Evolutionary conservation across 2,113 vertebrate genomes (phyloP).

Genomic region (Zapus hudsonius): DNA sequence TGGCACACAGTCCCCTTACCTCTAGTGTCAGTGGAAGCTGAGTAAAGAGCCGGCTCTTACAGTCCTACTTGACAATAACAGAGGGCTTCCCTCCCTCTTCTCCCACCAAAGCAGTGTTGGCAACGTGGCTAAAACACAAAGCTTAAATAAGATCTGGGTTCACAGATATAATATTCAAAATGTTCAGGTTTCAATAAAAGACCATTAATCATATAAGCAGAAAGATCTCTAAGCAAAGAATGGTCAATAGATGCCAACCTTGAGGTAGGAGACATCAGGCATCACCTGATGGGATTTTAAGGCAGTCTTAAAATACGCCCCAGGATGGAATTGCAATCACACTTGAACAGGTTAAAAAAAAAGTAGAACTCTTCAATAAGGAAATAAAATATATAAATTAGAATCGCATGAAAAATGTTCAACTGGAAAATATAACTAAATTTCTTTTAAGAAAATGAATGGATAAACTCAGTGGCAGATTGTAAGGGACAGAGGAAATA

Average conservation of each 20-base stretch:
- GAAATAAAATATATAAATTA: background rate
- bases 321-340: background rate
- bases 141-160: background rate
- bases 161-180: background rate
- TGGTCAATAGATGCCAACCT: background rate
- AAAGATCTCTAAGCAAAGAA: background rate
- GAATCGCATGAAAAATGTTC: background rate
- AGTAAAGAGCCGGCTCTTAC: background rate
- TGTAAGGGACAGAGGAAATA: background rate
- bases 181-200: background rate
- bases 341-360: slow-evolving; percentile 11
- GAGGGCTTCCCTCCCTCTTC: background rate
- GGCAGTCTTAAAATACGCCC: background rate
- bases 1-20: background rate
- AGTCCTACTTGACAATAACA: background rate
- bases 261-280: background rate
- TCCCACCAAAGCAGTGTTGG: background rate
- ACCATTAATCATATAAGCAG: background rate
- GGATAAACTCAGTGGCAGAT: background rate
- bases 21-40: background rate
- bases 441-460: background rate
- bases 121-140: background rate
- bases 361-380: background rate
- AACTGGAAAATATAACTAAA: background rate
- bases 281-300: slow-evolving; percentile 17